Percentiles rank a stretch among this genome's conserved stretches.
phyloP scores from a whole-genome alignment of 2,113 vertebrate genomes.

The Chitala chitala region DNA sequence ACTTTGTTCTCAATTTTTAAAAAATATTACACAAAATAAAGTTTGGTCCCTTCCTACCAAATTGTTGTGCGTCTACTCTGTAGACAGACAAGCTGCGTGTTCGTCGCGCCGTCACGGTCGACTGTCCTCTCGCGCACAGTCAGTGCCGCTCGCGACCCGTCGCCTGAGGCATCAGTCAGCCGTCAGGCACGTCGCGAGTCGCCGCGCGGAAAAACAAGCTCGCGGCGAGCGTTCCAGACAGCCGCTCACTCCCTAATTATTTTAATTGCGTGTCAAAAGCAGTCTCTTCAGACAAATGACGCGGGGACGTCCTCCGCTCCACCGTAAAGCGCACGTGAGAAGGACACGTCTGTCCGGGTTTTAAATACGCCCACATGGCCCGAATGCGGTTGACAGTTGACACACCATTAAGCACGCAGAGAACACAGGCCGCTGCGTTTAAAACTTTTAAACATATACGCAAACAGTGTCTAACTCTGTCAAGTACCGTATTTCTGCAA shows the following conservation, averaged over 20 bases:
- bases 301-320: not conserved
- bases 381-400: not conserved
- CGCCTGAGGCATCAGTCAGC: constrained; percentile 34
- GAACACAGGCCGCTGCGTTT: not conserved
- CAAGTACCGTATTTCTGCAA: not conserved
- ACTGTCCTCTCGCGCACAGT: constrained; percentile 30
- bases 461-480: not conserved
- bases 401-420: not conserved
- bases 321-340: not conserved
- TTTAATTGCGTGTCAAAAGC: constrained; percentile 42
- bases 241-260: constrained; percentile 41
- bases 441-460: not conserved
- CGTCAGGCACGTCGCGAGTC: constrained; percentile 21
- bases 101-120: constrained; percentile 31
- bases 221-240: not conserved
- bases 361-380: not conserved
- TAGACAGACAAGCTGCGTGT: constrained; percentile 27
- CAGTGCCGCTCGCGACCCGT: constrained; percentile 25
- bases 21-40: not conserved
- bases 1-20: not conserved
- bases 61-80: constrained; percentile 22
- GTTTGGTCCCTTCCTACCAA: not conserved
- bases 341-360: not conserved
- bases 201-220: constrained; percentile 22
- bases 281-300: constrained; percentile 30